phyloP scores from a whole-genome alignment of 2,888 invertebrate genomes.

The Epinotia brunnichana region DNA sequence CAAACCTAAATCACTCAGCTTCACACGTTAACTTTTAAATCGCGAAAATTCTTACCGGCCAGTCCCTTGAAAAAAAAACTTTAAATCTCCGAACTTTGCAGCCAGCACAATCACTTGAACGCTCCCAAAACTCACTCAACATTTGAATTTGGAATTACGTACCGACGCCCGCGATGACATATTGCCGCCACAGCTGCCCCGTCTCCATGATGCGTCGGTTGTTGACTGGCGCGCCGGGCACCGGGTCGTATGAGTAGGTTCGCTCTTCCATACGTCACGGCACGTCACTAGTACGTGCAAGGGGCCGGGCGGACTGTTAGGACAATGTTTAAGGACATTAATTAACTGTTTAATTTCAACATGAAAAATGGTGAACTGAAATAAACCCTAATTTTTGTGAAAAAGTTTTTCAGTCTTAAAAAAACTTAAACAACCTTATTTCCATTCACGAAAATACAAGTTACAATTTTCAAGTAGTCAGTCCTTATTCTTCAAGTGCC shows the following conservation, averaged over 20 bases:
- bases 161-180: conserved; percentile 86
- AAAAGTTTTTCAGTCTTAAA: too few species aligned
- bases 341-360: background rate
- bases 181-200: conserved; percentile 86
- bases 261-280: conserved; percentile 77
- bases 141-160: conserved; percentile 57
- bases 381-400: too few species aligned
- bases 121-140: background rate
- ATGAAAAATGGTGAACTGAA: too few species aligned
- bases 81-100: background rate
- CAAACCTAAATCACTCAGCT: background rate
- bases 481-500: too few species aligned
- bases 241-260: conserved; percentile 76
- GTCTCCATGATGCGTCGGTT: conserved; percentile 83
- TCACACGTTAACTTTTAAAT: background rate
- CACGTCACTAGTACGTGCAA: conserved; percentile 61
- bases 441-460: too few species aligned
- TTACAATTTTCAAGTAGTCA: too few species aligned
- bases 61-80: background rate
- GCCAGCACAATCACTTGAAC: conserved; percentile 12
- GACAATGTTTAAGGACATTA: conserved; percentile 1
- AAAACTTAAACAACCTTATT: too few species aligned
- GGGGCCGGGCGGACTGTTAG: conserved; percentile 17
- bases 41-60: background rate
- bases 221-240: conserved; percentile 72